Percentiles rank a stretch among this genome's conserved stretches.
Evolutionary conservation across 2,113 vertebrate species (phyloP).

Genomic region (Gymnogyps californianus): DNA sequence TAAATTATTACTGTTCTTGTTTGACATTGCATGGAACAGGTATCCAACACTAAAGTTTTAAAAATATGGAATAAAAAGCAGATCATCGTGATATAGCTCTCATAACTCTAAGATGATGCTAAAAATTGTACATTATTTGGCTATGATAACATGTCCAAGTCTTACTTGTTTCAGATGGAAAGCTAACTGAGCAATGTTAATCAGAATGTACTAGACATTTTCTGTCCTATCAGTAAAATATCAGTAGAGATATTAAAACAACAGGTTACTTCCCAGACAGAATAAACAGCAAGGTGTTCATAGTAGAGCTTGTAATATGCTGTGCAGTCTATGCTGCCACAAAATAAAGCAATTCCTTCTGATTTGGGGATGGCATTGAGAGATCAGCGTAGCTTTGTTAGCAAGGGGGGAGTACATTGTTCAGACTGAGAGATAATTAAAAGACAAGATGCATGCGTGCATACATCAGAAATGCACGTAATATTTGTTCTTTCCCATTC

Average conservation of each 20-base stretch:
- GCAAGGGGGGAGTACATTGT: background rate
- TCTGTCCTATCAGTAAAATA: background rate
- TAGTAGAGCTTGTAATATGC: background rate
- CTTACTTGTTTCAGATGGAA: background rate
- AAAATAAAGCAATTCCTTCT: background rate
- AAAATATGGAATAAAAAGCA: background rate
- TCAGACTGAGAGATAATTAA: background rate
- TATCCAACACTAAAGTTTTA: background rate
- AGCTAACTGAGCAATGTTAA: background rate
- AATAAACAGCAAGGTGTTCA: background rate
- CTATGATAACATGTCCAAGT: background rate
- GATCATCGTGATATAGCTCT: background rate
- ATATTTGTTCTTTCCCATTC: background rate
- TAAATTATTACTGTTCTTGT: background rate
- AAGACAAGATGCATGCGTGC: background rate
- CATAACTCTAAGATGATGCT: background rate
- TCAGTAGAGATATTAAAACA: background rate
- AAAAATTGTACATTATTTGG: background rate
- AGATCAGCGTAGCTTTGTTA: background rate
- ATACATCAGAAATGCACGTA: background rate
- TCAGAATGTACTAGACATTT: background rate
- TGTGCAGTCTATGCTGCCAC: background rate
- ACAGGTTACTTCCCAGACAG: background rate
- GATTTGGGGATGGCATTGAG: background rate
- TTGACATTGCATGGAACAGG: background rate